These are phyloP conservation scores for Leptinotarsa tumamoca DNA, from an alignment of 2,888 invertebrate genomes.

Conservation along the genomic window DNA sequence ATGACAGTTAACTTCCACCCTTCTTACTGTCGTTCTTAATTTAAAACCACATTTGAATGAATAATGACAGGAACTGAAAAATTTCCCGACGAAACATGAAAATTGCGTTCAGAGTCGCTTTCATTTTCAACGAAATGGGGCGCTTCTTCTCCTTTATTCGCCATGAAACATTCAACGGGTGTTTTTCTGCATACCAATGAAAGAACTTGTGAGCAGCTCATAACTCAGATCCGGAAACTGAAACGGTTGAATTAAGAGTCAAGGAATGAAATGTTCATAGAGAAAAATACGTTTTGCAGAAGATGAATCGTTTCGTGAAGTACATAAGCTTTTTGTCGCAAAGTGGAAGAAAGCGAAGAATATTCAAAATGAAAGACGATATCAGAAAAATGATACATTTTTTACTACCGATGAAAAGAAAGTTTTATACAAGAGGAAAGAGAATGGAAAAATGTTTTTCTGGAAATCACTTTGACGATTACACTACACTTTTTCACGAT, in stretches of 20 bases:
- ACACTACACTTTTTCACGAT: too few relatives aligned
- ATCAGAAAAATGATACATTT: too few relatives aligned
- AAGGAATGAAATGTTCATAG: too few relatives aligned
- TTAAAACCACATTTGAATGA: neutral
- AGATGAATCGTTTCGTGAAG: too few relatives aligned
- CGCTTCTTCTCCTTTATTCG: neutral
- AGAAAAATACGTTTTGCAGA: too few relatives aligned
- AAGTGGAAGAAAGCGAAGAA: too few relatives aligned
- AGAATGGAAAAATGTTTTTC: too few relatives aligned
- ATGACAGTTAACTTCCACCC: neutral
- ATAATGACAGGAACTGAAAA: neutral
- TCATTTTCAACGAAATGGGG: slow-evolving; percentile 3
- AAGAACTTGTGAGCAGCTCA: neutral
- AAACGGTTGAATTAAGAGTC: neutral
- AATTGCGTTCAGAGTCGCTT: neutral
- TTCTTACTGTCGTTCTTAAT: slow-evolving; percentile 3
- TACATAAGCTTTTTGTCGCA: too few relatives aligned
- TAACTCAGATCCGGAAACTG: neutral
- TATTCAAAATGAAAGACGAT: too few relatives aligned
- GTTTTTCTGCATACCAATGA: slow-evolving; percentile 12
- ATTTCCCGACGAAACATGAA: neutral
- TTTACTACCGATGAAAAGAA: too few relatives aligned
- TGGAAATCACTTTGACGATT: too few relatives aligned
- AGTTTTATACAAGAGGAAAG: too few relatives aligned
- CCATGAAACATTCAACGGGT: neutral